phyloP scores from a whole-genome alignment of 2,113 vertebrate genomes.

The Thamnophis sirtalis region DNA sequence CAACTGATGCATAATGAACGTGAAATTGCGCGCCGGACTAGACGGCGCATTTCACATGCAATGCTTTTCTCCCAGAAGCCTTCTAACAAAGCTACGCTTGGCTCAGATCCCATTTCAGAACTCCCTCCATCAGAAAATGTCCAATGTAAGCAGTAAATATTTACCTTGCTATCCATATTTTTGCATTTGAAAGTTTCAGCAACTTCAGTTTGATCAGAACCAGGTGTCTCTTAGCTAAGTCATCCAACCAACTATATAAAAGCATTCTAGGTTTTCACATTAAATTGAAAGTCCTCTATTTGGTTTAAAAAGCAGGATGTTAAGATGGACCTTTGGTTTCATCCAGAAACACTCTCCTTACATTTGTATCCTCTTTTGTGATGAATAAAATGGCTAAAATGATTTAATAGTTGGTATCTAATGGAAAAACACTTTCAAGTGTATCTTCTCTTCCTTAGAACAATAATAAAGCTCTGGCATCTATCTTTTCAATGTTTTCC shows the following conservation, averaged over 20 bases:
- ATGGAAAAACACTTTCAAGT: background rate
- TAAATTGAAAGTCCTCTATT: background rate
- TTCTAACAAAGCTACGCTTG: background rate
- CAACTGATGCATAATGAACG: conserved; percentile 54
- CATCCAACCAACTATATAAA: background rate
- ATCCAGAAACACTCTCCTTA: background rate
- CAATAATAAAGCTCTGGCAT: background rate
- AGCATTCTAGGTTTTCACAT: background rate
- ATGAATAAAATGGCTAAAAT: background rate
- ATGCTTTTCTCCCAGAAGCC: conserved; percentile 28
- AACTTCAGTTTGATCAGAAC: background rate
- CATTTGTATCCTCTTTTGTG: background rate
- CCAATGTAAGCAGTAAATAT: conserved; percentile 14
- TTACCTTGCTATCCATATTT: conserved; percentile 19
- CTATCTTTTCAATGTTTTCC: background rate
- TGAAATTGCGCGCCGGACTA: conserved; percentile 45
- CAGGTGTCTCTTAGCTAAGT: background rate
- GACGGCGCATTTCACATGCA: conserved; percentile 38
- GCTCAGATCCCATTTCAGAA: conserved; percentile 39
- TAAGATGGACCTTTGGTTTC: background rate
- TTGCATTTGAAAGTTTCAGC: background rate
- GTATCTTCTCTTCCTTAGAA: background rate
- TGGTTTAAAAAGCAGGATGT: background rate
- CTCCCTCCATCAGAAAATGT: conserved; percentile 29
- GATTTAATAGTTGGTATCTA: background rate